These are phyloP conservation scores for Myripristis jacobus DNA, from an alignment of 2,797 vertebrate genomes.

Conservation along the genomic window DNA sequence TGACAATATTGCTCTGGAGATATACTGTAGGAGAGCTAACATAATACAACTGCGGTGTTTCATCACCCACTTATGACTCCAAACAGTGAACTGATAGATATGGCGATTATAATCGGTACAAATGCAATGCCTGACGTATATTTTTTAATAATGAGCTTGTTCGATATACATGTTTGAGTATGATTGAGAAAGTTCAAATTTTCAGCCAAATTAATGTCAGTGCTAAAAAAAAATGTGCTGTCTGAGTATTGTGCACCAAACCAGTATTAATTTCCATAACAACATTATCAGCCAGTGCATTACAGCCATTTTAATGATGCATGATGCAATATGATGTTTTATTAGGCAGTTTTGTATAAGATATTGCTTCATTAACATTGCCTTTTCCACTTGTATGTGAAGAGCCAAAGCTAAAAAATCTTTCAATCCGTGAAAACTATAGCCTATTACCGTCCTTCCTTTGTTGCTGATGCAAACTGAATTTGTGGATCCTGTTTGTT, in stretches of 20 bases:
- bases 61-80: neutral
- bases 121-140: neutral
- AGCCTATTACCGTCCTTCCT: conserved; percentile 14
- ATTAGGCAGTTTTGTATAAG: conserved; percentile 17
- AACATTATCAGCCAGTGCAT: neutral
- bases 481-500: conserved; percentile 7
- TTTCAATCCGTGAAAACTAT: conserved; percentile 11
- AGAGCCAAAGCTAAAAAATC: no score
- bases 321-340: neutral
- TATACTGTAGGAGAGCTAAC: conserved; percentile 20
- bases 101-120: neutral
- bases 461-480: conserved; percentile 28
- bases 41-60: conserved; percentile 15
- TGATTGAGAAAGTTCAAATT: neutral
- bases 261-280: neutral
- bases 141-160: conserved; percentile 1
- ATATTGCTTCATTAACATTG: conserved; percentile 42
- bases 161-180: neutral
- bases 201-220: neutral
- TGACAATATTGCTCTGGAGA: conserved; percentile 49
- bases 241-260: neutral
- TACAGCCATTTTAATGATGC: neutral
- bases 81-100: neutral
- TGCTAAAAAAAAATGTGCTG: neutral
- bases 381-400: no score